Evolutionary conservation across 2,797 vertebrate genomes (phyloP), one percentile per base, ranked within the genome.

Genomic region (Silurus aristotelis): DNA sequence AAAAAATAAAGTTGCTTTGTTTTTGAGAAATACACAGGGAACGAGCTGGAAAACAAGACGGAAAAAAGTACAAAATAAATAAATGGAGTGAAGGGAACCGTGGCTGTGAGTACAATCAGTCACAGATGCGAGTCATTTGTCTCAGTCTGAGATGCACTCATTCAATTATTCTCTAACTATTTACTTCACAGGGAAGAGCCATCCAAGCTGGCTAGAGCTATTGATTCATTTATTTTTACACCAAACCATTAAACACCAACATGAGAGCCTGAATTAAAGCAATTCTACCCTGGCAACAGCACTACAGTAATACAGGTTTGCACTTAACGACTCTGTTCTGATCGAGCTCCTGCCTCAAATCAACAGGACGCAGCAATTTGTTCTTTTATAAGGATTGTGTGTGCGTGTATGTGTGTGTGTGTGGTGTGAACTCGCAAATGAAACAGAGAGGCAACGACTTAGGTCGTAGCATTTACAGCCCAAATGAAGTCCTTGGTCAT

Each of bases 81-180:
- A 63, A 61, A 63, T 63, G 82, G 77, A 91, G 87, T 85, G 86
- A 92, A 66, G 25, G 63, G 80, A 58, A 25, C 66, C 25, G 78
- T 73, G 90, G 84, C 90, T 91, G 89, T 90, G 88, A 88, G 92
- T 91, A 90, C 92, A 94, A 93, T 95, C 93, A 93, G 91, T 95
- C 92, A 92, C 90, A 93, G 92, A 93, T 91, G 90, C 90, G 90
- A 94, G 93, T 93, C 90, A 92, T 95, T 95, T 94, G 92, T 95
- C 92, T 95, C 93, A 92, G 92, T 94, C 93, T 83, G 91, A 92
- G 91, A 87, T 90, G 88, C 90, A 91, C 90, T 93, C 91, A 89
- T 94, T 95, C 93, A 93, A 91, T 95, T 93, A 93, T 92, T 93
- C 92, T 91, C 87, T 90, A 93, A 93, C 89, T 92, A 92, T 93